Evolutionary conservation across 2,113 vertebrate species (phyloP).

Genomic region (Turnix velox): DNA sequence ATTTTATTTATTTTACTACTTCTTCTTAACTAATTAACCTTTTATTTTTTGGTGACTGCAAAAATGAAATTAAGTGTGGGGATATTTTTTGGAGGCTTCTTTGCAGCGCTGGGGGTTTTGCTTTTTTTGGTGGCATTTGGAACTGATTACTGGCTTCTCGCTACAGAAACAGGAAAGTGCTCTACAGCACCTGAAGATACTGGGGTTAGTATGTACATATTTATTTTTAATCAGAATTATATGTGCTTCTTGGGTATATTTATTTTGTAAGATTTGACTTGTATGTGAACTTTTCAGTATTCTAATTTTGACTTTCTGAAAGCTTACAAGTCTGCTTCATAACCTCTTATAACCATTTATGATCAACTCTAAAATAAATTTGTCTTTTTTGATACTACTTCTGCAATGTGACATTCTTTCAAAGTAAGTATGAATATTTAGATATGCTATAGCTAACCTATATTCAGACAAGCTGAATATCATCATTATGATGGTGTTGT

Average conservation of each 20-base stretch:
- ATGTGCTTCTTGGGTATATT: background rate
- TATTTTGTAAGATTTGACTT: background rate
- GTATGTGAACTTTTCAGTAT: background rate
- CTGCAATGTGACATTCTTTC: background rate
- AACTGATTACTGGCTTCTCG: conserved; percentile 96
- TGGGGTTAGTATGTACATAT: conserved; percentile 62
- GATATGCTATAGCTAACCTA: background rate
- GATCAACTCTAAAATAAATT: background rate
- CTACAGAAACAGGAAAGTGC: conserved; percentile 82
- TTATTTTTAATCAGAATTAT: background rate
- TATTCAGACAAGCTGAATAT: background rate
- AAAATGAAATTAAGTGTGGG: conserved; percentile 89
- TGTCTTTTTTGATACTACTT: background rate
- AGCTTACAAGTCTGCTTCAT: background rate
- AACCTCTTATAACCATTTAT: background rate
- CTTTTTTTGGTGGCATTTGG: conserved; percentile 92
- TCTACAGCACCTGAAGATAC: conserved; percentile 56
- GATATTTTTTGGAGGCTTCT: conserved; percentile 92
- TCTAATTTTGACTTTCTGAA: background rate
- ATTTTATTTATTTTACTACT: background rate
- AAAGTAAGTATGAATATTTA: background rate
- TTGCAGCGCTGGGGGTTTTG: conserved; percentile 86
- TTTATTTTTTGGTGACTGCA: background rate
- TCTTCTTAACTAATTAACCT: background rate
- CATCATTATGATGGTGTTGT: background rate